These are phyloP conservation scores for Ptychoptera contaminata DNA, from an alignment of 2,888 invertebrate genomes.

Conservation along the genomic window DNA sequence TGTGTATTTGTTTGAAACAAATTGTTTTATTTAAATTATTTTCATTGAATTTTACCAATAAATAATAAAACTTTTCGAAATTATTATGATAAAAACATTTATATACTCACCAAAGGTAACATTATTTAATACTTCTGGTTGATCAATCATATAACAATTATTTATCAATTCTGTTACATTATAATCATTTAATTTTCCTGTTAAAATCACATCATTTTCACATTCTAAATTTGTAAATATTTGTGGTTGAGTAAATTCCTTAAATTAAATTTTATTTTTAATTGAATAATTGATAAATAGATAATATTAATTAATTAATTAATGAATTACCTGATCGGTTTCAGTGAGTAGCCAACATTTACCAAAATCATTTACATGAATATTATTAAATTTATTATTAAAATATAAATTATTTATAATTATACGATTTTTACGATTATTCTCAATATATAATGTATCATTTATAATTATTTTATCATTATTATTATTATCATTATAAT, in stretches of 20 bases:
- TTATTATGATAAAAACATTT: neutral
- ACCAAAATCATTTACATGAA: slow-evolving; percentile 27
- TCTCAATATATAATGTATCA: too few species aligned
- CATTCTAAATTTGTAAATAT: slow-evolving; percentile 15
- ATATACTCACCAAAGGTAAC: slow-evolving; percentile 28
- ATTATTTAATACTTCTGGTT: slow-evolving; percentile 29
- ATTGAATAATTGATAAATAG: too few species aligned
- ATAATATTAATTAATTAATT: neutral
- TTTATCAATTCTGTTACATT: slow-evolving; percentile 29
- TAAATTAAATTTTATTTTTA: neutral
- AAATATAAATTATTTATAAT: slow-evolving; percentile 29
- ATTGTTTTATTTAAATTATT: too few species aligned
- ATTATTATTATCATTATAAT: too few species aligned
- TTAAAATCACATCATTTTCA: slow-evolving; percentile 15
- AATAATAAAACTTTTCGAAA: neutral
- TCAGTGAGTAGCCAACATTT: slow-evolving; percentile 26
- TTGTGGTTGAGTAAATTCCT: slow-evolving; percentile 21
- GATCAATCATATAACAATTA: slow-evolving; percentile 34
- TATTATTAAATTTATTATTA: slow-evolving; percentile 27
- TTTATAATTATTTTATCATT: too few species aligned
- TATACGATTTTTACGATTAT: slow-evolving; percentile 10
- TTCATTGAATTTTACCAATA: too few species aligned
- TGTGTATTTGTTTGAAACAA: too few species aligned
- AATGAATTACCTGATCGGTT: slow-evolving; percentile 17
- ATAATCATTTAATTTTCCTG: slow-evolving; percentile 30